Conservation (phyloP, 2,113 vertebrate species). For the Phodopus roborovskii region DNA sequence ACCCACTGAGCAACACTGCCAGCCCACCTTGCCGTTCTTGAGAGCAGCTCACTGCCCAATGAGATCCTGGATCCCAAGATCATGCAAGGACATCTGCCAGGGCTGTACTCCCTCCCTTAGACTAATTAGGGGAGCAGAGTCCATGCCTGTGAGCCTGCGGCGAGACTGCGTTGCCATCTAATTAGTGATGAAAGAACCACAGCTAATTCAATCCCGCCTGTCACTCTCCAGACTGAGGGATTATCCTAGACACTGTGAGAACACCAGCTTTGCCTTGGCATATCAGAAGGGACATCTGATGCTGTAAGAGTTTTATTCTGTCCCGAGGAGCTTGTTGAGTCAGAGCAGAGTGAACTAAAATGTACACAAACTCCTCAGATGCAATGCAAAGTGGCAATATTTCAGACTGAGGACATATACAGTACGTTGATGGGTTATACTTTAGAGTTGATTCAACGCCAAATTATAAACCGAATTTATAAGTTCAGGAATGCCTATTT, state of each 20-base stretch:
- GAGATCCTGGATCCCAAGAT: background rate
- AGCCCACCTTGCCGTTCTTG: background rate
- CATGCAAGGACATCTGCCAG: background rate
- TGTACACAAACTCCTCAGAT: background rate
- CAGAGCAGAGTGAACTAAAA: conserved; percentile 25
- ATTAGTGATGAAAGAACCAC: conserved; percentile 72
- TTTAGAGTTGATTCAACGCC: background rate
- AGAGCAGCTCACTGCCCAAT: background rate
- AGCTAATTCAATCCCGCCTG: conserved; percentile 72
- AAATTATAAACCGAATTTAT: background rate
- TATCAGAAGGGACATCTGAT: conserved; percentile 44
- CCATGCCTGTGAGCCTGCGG: background rate
- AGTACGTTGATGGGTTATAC: background rate
- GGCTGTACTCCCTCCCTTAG: background rate
- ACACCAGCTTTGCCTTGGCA: conserved; percentile 46
- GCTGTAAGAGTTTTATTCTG: conserved; percentile 8
- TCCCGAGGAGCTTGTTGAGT: conserved; percentile 8
- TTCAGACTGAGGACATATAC: background rate
- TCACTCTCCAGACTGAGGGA: conserved; percentile 70
- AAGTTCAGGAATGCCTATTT: background rate
- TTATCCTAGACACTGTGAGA: background rate
- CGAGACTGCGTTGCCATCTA: conserved; percentile 66
- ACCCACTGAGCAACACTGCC: background rate
- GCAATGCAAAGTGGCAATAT: background rate
- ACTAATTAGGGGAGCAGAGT: conserved; percentile 52